Percentiles rank a stretch among this genome's conserved stretches.
phyloP scores from a whole-genome alignment of 2,797 vertebrate genomes.

The Euthynnus affinis region DNA sequence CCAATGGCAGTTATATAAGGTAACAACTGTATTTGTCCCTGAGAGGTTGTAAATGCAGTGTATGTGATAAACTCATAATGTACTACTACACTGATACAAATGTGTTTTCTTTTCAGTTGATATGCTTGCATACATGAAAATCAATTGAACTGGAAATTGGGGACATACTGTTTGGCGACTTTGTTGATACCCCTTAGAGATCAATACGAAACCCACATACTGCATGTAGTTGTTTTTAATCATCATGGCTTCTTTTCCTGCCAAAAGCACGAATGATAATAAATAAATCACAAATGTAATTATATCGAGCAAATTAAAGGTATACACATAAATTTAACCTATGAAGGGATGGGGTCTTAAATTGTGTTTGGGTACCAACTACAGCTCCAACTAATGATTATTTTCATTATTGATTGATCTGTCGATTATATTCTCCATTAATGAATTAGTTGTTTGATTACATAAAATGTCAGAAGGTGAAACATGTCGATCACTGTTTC shows the following conservation, averaged over 20 bases:
- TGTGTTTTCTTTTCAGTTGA: not conserved
- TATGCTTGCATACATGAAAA: not conserved
- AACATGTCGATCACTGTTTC: too few species aligned
- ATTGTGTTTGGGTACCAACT: not conserved
- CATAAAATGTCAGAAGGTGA: too few species aligned
- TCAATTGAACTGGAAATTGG: not conserved
- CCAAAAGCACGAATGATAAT: not conserved
- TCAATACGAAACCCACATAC: not conserved
- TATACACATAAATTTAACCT: not conserved
- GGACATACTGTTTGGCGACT: not conserved
- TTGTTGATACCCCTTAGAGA: not conserved
- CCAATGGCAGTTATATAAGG: slow-evolving; percentile 7
- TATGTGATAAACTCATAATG: slow-evolving; percentile 4
- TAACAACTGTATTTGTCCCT: slow-evolving; percentile 1
- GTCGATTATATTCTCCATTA: too few species aligned
- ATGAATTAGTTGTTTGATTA: too few species aligned
- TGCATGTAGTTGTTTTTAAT: not conserved
- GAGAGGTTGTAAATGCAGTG: slow-evolving; percentile 11
- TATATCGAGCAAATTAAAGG: not conserved
- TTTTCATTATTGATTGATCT: too few species aligned
- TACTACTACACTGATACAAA: not conserved
- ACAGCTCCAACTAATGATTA: too few species aligned
- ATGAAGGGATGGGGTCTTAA: too few species aligned
- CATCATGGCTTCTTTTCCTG: not conserved
- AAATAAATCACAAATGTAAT: not conserved